These are phyloP conservation scores for Allacma fusca DNA, from an alignment of 2,888 invertebrate species.

Conservation along the genomic window DNA sequence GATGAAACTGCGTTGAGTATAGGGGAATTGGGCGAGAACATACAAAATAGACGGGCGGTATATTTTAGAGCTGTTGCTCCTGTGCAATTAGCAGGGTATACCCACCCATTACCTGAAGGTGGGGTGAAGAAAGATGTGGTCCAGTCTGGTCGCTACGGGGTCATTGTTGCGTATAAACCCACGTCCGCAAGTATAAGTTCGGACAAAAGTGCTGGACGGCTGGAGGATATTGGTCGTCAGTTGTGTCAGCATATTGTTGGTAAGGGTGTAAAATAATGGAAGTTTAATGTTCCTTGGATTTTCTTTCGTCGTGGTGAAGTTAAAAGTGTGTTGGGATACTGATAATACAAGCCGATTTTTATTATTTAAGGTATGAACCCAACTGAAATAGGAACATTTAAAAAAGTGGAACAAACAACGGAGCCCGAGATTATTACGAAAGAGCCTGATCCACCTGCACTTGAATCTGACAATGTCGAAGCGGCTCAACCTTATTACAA, in stretches of 20 bases:
- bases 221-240: constrained; percentile 72
- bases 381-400: constrained; percentile 71
- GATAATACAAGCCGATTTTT: constrained; percentile 41
- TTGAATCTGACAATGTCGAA: constrained; percentile 29
- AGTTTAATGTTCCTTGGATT: too few relatives aligned
- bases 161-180: constrained; percentile 77
- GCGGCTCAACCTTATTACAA: constrained; percentile 35
- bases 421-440: neutral
- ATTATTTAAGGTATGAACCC: constrained; percentile 75
- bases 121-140: constrained; percentile 64
- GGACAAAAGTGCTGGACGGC: constrained; percentile 42
- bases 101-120: constrained; percentile 77
- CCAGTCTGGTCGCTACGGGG: constrained; percentile 80
- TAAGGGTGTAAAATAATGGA: constrained; percentile 62
- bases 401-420: constrained; percentile 66
- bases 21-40: constrained; percentile 91
- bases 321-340: too few relatives aligned
- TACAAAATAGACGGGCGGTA: constrained; percentile 78
- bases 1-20: constrained; percentile 86
- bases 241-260: constrained; percentile 93
- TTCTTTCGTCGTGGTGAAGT: too few relatives aligned
- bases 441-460: constrained; percentile 69
- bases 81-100: constrained; percentile 72
- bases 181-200: constrained; percentile 52
- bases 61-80: constrained; percentile 68